Base-by-base conservation (phyloP, 2,888 invertebrate genomes). In the Diachrysia chrysitis region DNA sequence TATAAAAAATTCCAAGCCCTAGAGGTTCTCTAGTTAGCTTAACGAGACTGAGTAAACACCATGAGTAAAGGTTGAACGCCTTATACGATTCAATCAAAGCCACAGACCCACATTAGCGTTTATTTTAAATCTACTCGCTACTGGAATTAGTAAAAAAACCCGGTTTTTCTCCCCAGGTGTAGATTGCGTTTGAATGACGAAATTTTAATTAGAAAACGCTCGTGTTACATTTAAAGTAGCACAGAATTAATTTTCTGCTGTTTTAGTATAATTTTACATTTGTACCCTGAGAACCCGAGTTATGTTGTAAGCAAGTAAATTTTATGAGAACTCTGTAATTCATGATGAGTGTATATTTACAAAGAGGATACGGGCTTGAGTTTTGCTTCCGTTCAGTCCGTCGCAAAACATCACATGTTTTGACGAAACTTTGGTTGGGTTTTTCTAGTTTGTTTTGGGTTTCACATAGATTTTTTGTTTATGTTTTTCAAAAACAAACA, bases 31-130 rank as follows among this genome's bases (percentile, higher is more conserved):
- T 77, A 85, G 83, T 85, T 85, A 82, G 82, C 84, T 85, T 85
- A 88, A 87, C 85, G 83, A 85, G 84, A 79, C 70, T 78, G 70
- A 73, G 83, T 78, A 87, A 87, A 87, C 83, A 89, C 63, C 65
- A 70, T 76, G 76, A 79, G 70, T 58, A 78, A 81, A 82, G 85
- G 82, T 83, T 77, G 67, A 79, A 77, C 79, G 81, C 84, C 86
- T 85, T 87, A 82, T 83, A 78, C 78, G 77, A 84, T 85, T 85
- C 84, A 86, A 89, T 87, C 87, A 73, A 63, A 66, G 66, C 57
- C n/a, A 56, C 55, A 32, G 23, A 66, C 17, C 6, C 56, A 46
- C 21, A 10, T 10, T 17, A 53, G 12, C 16, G 16, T 63, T 76
- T 68, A 68, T 69, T 79, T 74, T 60, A 69, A 68, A 78, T 58